Base-by-base conservation (phyloP, 2,888 invertebrate species). In the Branchellion lobata region DNA sequence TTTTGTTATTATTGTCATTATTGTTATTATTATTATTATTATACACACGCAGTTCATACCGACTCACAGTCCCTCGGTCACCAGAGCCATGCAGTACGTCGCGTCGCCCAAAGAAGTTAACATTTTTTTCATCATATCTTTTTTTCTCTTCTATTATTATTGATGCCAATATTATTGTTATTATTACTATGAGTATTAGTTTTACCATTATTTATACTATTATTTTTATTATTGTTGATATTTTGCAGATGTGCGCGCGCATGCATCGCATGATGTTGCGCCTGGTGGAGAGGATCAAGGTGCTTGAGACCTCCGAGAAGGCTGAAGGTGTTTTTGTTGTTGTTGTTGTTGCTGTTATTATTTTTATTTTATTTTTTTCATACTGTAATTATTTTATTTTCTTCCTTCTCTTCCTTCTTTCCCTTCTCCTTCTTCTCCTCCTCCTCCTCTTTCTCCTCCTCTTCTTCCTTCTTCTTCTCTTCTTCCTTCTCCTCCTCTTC, bases 21-120 rank as follows among this genome's bases (percentile, higher is more conserved):
- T n/a, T n/a, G n/a, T n/a, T n/a, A n/a, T n/a, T n/a, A n/a, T n/a
- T n/a, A n/a, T n/a, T n/a, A n/a, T n/a, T n/a, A n/a, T n/a, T n/a
- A n/a, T n/a, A n/a, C n/a, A n/a, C n/a, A n/a, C n/a, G n/a, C 83
- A 88, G 86, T 92, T 97, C 83, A 96, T 96, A 90, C 96, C 98
- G 0, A 94, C 95, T 84, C 91, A 92, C 81, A 94, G 95, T n/a
- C 91, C 93, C 77, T 96, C 97, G 84, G 94, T 99, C 83, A 90
- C 91, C 82, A 92, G 94, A 84, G 97, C 98, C 0, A 90, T 97
- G 89, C 93, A 94, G 85, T 95, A 94, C 88, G 96, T 99, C 0
- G 94, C 94, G 88, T 97, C 98, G 89, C 99, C 99, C 0, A 93
- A 93, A 65, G 91, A 92, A 84, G 95, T 96, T 57, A 14, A 14